These are phyloP conservation scores for Rhea pennata DNA, from an alignment of 2,113 vertebrate species.

Conservation along the genomic window DNA sequence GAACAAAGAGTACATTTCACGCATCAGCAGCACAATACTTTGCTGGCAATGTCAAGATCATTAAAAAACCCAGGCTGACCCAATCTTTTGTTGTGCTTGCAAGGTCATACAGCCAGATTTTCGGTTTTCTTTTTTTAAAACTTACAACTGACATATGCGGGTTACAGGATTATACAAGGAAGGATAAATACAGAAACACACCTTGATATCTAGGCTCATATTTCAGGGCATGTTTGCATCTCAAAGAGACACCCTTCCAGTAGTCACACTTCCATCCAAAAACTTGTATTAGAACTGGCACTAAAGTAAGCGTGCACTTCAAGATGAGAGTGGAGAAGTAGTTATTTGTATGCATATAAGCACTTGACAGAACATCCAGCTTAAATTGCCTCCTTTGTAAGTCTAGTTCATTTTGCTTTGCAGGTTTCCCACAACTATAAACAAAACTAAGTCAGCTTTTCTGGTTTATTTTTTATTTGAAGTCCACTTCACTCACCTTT, in stretches of 20 bases:
- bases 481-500: neutral
- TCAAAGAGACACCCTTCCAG: neutral
- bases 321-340: rapidly evolving
- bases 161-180: neutral
- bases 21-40: neutral
- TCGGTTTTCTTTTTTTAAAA: neutral
- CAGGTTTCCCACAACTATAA: rapidly evolving
- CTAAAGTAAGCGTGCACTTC: rapidly evolving
- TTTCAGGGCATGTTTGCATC: neutral
- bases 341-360: neutral
- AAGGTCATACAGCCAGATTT: neutral
- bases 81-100: rapidly evolving
- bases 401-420: neutral
- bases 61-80: neutral
- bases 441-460: neutral
- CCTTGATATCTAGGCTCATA: neutral
- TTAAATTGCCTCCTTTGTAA: rapidly evolving
- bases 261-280: neutral
- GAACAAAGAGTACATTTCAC: neutral
- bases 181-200: neutral
- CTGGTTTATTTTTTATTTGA: neutral
- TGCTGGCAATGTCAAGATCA: neutral
- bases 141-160: rapidly evolving
- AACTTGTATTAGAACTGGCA: neutral
- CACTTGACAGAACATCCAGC: neutral